phyloP scores from a whole-genome alignment of 2,113 vertebrate genomes.

The Colaptes auratus region DNA sequence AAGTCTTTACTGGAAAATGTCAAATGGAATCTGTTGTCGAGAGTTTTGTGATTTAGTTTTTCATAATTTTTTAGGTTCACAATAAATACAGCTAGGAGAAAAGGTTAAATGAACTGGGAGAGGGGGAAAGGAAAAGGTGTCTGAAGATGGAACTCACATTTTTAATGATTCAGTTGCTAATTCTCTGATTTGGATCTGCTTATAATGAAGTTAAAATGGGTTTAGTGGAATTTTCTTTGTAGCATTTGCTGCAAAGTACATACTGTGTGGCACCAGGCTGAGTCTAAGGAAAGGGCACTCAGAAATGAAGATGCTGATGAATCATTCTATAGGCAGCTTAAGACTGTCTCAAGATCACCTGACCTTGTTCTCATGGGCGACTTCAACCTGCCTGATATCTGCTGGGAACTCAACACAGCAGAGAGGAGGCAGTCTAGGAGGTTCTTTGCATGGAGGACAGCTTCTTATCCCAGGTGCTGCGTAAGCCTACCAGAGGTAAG shows the following conservation, averaged over 20 bases:
- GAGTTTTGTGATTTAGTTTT: not conserved
- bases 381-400: no score
- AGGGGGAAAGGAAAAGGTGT: not conserved
- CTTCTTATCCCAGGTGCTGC: no score
- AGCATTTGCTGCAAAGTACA: not conserved
- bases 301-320: no score
- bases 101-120: not conserved
- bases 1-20: not conserved
- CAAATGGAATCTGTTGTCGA: not conserved
- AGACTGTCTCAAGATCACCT: no score
- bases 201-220: conserved; percentile 9
- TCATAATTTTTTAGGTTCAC: not conserved
- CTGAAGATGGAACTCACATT: not conserved
- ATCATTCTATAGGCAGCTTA: no score
- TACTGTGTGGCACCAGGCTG: not conserved
- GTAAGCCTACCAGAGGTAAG: no score
- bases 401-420: no score
- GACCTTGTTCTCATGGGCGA: no score
- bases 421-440: no score
- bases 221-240: not conserved
- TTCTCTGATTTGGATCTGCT: conserved; percentile 12
- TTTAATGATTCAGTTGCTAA: not conserved
- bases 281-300: not conserved
- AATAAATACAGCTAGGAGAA: not conserved
- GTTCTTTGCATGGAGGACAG: no score